Conservation (phyloP, 2,113 vertebrate species). For the Odocoileus hemionus region DNA sequence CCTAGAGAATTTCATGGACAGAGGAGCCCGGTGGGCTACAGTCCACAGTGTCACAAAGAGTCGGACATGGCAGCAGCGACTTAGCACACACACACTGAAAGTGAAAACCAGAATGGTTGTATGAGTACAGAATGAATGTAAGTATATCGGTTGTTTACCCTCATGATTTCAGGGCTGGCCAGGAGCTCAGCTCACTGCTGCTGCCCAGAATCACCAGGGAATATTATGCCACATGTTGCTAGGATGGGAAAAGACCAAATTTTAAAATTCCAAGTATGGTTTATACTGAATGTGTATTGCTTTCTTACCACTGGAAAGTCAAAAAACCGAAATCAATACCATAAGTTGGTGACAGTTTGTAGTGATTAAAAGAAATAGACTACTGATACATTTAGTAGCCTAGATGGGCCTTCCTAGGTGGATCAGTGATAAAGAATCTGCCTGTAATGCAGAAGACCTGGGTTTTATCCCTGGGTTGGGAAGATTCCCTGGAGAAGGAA, state of each 20-base stretch:
- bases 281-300: background rate
- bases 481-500: too few species aligned
- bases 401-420: background rate
- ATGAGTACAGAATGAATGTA: background rate
- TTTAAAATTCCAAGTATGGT: background rate
- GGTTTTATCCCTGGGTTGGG: too few species aligned
- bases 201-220: background rate
- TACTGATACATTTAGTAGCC: background rate
- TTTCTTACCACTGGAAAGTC: background rate
- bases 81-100: background rate
- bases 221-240: background rate
- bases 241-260: background rate
- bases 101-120: background rate
- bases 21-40: too few species aligned
- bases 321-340: accelerated
- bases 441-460: too few species aligned
- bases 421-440: too few species aligned
- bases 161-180: background rate
- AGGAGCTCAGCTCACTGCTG: background rate
- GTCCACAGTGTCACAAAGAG: too few species aligned
- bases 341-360: background rate
- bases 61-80: too few species aligned
- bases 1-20: too few species aligned
- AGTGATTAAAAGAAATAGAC: background rate
- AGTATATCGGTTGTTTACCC: background rate